These are phyloP conservation scores for Odontomyia ornata DNA, from an alignment of 2,888 invertebrate genomes.

Conservation along the genomic window DNA sequence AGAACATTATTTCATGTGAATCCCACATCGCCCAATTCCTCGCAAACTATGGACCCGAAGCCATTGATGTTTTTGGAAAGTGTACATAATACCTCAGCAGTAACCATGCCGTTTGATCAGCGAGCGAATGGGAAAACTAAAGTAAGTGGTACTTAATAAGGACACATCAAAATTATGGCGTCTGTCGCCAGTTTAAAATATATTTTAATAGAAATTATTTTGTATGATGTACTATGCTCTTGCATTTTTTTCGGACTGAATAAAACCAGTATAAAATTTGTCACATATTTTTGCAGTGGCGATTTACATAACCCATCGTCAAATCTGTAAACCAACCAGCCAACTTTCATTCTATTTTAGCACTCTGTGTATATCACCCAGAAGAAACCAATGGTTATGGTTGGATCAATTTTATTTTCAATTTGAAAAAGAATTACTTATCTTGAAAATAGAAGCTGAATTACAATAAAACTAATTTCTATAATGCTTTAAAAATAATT, in stretches of 20 bases:
- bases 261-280: no score
- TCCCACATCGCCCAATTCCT: slow-evolving; percentile 29
- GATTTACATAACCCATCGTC: no score
- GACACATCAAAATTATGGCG: not conserved
- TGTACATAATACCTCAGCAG: not conserved
- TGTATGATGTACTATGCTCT: no score
- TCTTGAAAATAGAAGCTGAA: not conserved
- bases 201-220: no score
- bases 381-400: not conserved
- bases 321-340: no score
- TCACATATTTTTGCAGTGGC: no score
- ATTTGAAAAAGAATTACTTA: slow-evolving; percentile 33
- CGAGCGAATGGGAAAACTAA: not conserved
- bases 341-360: no score
- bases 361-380: no score
- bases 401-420: slow-evolving; percentile 44
- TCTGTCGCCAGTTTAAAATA: no score
- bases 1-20: slow-evolving; percentile 47
- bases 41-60: slow-evolving; percentile 42
- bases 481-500: not conserved
- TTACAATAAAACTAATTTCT: slow-evolving; percentile 25
- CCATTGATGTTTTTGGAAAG: slow-evolving; percentile 28
- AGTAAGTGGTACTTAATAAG: slow-evolving; percentile 18
- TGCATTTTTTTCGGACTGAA: no score
- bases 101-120: not conserved